Evolutionary conservation across 1,140 invertebrate genomes (phyloP).

Genomic region (Macrobrachium nipponense): DNA sequence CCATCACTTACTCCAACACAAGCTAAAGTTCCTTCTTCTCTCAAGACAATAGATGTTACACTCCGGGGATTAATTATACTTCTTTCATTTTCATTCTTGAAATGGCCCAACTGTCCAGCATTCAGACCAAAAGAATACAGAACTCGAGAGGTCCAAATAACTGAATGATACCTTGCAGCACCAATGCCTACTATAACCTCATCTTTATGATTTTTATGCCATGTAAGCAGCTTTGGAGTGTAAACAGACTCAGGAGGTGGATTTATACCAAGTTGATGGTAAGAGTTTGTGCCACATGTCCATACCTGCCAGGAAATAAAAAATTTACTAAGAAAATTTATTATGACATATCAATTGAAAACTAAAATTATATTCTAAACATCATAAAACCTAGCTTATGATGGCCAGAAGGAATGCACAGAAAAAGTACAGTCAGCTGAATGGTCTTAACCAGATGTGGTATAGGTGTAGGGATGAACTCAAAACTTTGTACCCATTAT

Average conservation of each 20-base stretch:
- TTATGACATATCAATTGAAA: background rate
- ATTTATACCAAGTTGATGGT: conserved; percentile 75
- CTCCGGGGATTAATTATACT: conserved; percentile 68
- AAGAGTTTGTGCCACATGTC: conserved; percentile 76
- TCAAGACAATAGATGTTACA: conserved; percentile 66
- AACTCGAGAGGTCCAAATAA: conserved; percentile 74
- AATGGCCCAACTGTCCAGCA: conserved; percentile 79
- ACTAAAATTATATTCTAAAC: background rate
- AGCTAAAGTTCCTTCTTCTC: conserved; percentile 66
- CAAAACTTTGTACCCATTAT: too few relatives aligned
- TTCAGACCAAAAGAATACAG: conserved; percentile 80
- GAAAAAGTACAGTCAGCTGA: too few relatives aligned
- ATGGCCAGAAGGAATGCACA: too few relatives aligned
- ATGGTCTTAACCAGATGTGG: too few relatives aligned
- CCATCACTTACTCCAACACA: conserved; percentile 76
- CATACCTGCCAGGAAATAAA: conserved; percentile 70
- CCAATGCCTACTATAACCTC: conserved; percentile 71
- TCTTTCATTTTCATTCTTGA: conserved; percentile 59
- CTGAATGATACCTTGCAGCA: conserved; percentile 77
- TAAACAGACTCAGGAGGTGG: conserved; percentile 71
- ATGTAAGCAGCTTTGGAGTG: conserved; percentile 70
- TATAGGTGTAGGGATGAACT: too few relatives aligned
- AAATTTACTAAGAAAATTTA: background rate
- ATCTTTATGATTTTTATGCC: conserved; percentile 64
- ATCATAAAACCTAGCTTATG: background rate